Conservation (phyloP, 2,113 vertebrate species). For the Scomber japonicus region DNA sequence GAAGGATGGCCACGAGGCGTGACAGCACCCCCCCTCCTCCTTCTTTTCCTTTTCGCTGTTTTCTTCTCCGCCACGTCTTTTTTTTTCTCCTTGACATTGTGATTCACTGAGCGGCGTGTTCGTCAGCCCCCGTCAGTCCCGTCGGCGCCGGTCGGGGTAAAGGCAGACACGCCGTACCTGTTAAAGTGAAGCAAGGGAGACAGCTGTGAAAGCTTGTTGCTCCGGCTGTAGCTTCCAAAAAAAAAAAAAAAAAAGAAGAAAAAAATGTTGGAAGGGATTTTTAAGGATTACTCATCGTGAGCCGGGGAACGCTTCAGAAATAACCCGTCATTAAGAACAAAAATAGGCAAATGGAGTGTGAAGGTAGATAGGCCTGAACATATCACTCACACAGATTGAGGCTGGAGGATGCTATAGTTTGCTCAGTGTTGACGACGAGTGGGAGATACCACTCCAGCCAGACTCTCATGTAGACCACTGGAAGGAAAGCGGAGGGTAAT, state of each 20-base stretch:
- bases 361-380: conserved; percentile 46
- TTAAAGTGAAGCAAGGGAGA: conserved; percentile 75
- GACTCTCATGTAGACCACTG: conserved; percentile 40
- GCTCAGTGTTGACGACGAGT: conserved; percentile 36
- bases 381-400: neutral
- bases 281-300: conserved; percentile 73
- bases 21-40: conserved; percentile 53
- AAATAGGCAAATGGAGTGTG: conserved; percentile 59
- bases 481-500: conserved; percentile 31
- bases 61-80: conserved; percentile 62
- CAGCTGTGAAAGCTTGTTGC: conserved; percentile 78
- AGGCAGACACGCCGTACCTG: conserved; percentile 73
- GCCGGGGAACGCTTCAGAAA: conserved; percentile 62
- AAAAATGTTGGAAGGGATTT: conserved; percentile 72
- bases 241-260: conserved; percentile 59
- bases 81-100: conserved; percentile 62
- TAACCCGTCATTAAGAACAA: conserved; percentile 69
- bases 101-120: conserved; percentile 63
- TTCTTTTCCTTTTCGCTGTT: conserved; percentile 53
- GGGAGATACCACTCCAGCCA: conserved; percentile 37
- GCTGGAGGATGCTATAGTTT: neutral
- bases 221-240: conserved; percentile 67
- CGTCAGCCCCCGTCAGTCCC: conserved; percentile 65
- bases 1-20: conserved; percentile 70
- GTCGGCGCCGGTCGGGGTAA: conserved; percentile 41